Base-by-base conservation (phyloP, 2,113 vertebrate species). In the Marcusenius ussheri region DNA sequence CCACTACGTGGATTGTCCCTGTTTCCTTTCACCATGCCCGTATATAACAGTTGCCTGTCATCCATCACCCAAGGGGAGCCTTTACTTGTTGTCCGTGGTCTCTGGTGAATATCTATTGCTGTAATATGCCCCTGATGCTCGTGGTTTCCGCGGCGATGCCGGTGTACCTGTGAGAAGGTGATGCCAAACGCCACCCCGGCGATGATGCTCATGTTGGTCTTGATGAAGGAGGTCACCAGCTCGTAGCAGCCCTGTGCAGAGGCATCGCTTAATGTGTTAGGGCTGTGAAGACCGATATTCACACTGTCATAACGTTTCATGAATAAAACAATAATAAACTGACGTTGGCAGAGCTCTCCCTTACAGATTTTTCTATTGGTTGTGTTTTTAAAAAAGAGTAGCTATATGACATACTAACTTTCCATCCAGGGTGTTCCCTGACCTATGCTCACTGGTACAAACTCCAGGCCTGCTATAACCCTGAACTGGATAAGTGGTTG, bases 171-270 rank as follows among this genome's bases (percentile, higher is more conserved):
- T 94, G 98, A 98, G 94, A 99, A 99, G 0, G 98, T 98, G 46
- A 99, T 97, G 91, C 98, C 97, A 91, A 99, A 99, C 3, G 98
- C 99, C 88, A 98, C 97, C 92, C 98, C 98, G 83, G 98, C 98
- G 88, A 99, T 98, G 95, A 99, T 97, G n/a, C n/a, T n/a, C n/a
- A 91, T 97, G 96, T 99, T 99, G 89, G 96, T 97, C 94, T 99
- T 98, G 91, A 99, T 98, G 95, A 98, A 98, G 94, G 96, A 96
- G 89, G 97, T 99, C 95, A 99, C 98, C 94, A 99, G 90, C 92
- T 98, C 96, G 50, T 98, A 99, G 92, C 98, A 99, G 19, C 98
- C 98, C 98, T 99, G 92, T 93, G 92, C 92, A 92, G 7, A 94
- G 45, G 93, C 15, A 93, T 47, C 2, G 21, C 2, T 24, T 45